These are phyloP conservation scores for Apeira syringaria DNA, from an alignment of 2,888 invertebrate species.

Conservation along the genomic window DNA sequence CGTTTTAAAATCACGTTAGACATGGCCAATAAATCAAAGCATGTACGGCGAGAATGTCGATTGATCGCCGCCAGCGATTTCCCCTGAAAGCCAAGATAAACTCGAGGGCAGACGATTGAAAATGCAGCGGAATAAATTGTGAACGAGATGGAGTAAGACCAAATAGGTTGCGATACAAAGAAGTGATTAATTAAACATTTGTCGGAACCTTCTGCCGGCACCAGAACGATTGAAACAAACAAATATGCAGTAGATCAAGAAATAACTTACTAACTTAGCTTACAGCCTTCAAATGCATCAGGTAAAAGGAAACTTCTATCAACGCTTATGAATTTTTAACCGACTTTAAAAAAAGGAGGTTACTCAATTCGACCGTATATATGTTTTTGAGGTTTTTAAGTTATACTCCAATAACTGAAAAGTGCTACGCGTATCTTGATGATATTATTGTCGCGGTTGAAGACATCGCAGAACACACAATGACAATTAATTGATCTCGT, in stretches of 20 bases:
- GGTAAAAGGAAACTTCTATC: too few relatives aligned
- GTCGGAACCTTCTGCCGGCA: slow-evolving; percentile 15
- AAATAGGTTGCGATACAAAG: slow-evolving; percentile 31
- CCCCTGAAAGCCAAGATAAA: slow-evolving; percentile 11
- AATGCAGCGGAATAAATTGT: slow-evolving; percentile 26
- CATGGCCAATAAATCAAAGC: slow-evolving; percentile 27
- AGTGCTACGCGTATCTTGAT: too few relatives aligned
- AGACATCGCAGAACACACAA: too few relatives aligned
- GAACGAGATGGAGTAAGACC: slow-evolving; percentile 24
- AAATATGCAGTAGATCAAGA: slow-evolving; percentile 7
- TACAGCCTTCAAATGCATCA: too few relatives aligned
- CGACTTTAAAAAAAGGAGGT: too few relatives aligned
- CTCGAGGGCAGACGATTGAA: slow-evolving; percentile 13
- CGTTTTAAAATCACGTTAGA: slow-evolving; percentile 19
- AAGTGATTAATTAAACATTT: slow-evolving; percentile 38
- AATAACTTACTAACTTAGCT: too few relatives aligned
- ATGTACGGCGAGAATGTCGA: slow-evolving; percentile 16
- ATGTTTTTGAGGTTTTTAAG: too few relatives aligned
- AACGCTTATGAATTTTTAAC: too few relatives aligned
- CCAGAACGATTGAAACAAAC: neutral
- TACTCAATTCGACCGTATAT: too few relatives aligned
- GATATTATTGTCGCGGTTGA: too few relatives aligned
- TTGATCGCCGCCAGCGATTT: slow-evolving; percentile 16
- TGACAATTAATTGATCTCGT: too few relatives aligned
- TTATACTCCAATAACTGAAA: too few relatives aligned